Base-by-base conservation (phyloP, 2,888 invertebrate genomes). In the Anarsia innoxiella region DNA sequence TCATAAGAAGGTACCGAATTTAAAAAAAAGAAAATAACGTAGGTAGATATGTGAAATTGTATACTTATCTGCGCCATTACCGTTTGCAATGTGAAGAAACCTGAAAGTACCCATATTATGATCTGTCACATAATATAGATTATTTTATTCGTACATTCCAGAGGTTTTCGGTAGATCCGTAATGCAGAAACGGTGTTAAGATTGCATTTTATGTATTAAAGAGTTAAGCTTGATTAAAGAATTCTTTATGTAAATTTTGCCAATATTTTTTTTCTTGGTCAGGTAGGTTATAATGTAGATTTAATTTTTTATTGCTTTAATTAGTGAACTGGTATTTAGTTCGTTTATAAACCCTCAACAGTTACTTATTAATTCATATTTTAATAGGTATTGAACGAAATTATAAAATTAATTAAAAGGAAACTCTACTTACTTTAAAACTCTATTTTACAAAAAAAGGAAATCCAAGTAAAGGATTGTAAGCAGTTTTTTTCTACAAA, bases 181-280 rank as follows among this genome's bases (percentile, higher is more conserved):
- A 76, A 78, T 76, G 74, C 67, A 69, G 54, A 64, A 74, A 69
- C 68, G 69, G 74, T 77, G 78, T 79, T 77, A 75, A 74, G 69
- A 69, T 62, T 62, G 61, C 64, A 69, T 67, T 77, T 77, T 77
- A 77, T 75, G 62, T 53, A 55, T 61, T 59, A 56, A 59, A 60
- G 65, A 63, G 52, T 49, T 56, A 50, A 46, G 55, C 58, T 65
- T 73, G 69, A 73, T 76, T 74, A 70, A 28, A 76, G 72, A 74
- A 66, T 71, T 66, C 61, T 58, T 55, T 56, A 49, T 49, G 49
- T 48, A 55, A 66, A 62, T 58, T 57, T 51, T 60, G n/a, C n/a
- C n/a, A n/a, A n/a, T n/a, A n/a, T n/a, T n/a, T n/a, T n/a, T n/a
- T n/a, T n/a, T n/a, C n/a, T n/a, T n/a, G n/a, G n/a, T n/a, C n/a